These are phyloP conservation scores for Cavia porcellus DNA, from an alignment of 2,113 vertebrate species.

Conservation along the genomic window DNA sequence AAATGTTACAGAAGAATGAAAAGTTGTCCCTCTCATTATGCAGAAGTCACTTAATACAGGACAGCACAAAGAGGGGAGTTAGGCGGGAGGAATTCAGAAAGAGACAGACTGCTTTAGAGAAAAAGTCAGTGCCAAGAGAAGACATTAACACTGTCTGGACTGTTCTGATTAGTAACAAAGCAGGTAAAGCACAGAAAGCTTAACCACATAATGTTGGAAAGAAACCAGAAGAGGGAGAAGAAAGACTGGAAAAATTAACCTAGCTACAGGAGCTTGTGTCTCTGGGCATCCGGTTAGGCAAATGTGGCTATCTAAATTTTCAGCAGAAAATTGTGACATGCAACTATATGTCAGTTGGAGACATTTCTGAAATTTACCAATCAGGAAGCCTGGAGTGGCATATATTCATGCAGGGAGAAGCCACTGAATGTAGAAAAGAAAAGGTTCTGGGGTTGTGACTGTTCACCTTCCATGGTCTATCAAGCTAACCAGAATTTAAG, in stretches of 20 bases:
- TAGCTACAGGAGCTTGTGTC: background rate
- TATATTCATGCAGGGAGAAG: background rate
- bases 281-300: background rate
- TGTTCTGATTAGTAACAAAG: background rate
- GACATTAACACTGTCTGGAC: background rate
- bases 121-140: background rate
- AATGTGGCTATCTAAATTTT: background rate
- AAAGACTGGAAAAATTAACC: background rate
- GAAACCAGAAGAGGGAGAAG: background rate
- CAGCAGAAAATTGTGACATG: background rate
- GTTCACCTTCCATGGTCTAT: background rate
- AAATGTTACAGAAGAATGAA: conserved; percentile 12
- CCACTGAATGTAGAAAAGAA: background rate
- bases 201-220: background rate
- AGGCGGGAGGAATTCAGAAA: background rate
- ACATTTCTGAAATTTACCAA: background rate
- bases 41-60: background rate
- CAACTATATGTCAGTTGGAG: background rate
- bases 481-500: background rate
- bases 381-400: background rate
- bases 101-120: background rate
- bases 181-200: background rate
- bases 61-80: background rate
- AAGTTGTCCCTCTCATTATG: background rate
- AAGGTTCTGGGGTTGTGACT: background rate